Evolutionary conservation across 92 coral and sea anemone species (phyloP), one percentile per base, ranked within the genome.

Genomic region (Phenganax stokvisi): DNA sequence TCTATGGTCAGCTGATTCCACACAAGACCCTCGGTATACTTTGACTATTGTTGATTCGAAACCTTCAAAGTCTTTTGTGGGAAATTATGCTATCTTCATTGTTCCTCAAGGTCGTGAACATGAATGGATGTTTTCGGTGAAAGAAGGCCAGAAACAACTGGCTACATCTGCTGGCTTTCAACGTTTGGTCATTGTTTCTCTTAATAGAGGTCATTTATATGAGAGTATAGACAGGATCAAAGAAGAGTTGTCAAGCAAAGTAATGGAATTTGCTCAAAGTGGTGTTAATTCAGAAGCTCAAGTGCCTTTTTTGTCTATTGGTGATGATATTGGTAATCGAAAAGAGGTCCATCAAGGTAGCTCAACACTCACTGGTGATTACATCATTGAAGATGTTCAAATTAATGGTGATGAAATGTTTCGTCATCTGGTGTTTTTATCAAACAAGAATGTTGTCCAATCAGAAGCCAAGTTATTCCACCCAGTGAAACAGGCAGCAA

Each of bases 71-170:
- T 82, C 73, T 11, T 86, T 80, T 72, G 86, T 85, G 86, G 97
- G 97, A 56, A 87, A 86, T 56, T 93, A 89, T 86, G 97, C 97
- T 54, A 88, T 93, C 37, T 93, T 93, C 67, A 93, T 93, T 86
- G 92, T 93, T 10, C 97, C 96, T n/a, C 97, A 93, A 88, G 96
- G 97, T 10, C 83, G 97, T 57, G 97, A 93, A 76, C 92, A 92
- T 55, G 97, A 93, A 55, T 87, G 91, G 92, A 85, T 85, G 80
- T 93, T 93, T 62, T 75, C 88, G 30, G 85, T 89, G 10, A 84
- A 52, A 29, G 97, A 88, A 52, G 97, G 97, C 28, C 90, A 89
- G 62, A 81, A 51, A 16, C 92, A 91, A 51, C 86, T 93, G 37
- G 89, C 90, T 31, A 55, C 12, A 29, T 83, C 87, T 79, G 97